Evolutionary conservation across 2,888 invertebrate genomes (phyloP).

Genomic region (Deilephila elpenor): DNA sequence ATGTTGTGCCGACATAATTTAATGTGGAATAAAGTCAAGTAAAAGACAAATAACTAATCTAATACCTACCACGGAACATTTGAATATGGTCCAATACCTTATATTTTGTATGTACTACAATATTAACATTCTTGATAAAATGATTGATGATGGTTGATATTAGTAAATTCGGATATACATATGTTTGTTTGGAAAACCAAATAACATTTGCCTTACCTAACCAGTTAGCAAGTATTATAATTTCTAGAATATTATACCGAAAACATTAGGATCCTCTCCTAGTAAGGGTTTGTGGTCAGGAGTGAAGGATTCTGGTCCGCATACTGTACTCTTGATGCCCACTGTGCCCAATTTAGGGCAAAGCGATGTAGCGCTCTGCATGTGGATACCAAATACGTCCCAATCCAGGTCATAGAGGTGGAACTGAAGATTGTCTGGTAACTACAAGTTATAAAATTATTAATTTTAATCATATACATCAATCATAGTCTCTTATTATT

Average conservation of each 20-base stretch:
- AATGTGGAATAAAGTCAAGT: too few species aligned
- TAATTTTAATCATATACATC: background rate
- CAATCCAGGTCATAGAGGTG: conserved; percentile 94
- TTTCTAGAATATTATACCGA: conserved; percentile 74
- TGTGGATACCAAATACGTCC: conserved; percentile 91
- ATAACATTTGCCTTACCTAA: too few species aligned
- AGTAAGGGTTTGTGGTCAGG: conserved; percentile 95
- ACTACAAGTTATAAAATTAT: conserved; percentile 61
- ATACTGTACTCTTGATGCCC: conserved; percentile 94
- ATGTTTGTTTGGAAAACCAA: too few species aligned
- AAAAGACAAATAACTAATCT: background rate
- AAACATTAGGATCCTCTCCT: conserved; percentile 89
- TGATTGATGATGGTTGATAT: too few species aligned
- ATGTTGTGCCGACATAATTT: too few species aligned
- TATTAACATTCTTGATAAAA: too few species aligned
- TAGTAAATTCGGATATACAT: too few species aligned
- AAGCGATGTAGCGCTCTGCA: conserved; percentile 88
- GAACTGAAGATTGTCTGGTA: conserved; percentile 91
- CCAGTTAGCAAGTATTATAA: too few species aligned
- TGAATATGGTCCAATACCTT: too few species aligned
- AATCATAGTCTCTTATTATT: too few species aligned
- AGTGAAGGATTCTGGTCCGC: conserved; percentile 96
- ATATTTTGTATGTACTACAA: too few species aligned
- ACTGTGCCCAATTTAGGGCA: conserved; percentile 89
- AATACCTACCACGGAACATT: too few species aligned